Percentiles rank a stretch among this genome's conserved stretches.
Conservation (phyloP, 2,113 vertebrate genomes). For the Zapus hudsonius region DNA sequence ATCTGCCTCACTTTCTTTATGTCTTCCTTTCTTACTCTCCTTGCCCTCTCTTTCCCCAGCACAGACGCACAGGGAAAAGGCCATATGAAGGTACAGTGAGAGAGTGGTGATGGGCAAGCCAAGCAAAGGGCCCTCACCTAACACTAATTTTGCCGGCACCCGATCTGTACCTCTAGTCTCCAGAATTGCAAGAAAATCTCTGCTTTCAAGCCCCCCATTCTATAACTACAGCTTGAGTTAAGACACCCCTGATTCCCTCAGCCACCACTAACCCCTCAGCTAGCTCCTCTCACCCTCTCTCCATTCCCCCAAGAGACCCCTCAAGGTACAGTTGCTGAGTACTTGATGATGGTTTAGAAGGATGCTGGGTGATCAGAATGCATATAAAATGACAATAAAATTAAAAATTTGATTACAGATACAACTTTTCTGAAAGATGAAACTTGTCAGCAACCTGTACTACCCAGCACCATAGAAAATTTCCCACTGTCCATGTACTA, state of each 20-base stretch:
- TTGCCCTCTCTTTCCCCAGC: not conserved
- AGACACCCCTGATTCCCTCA: not conserved
- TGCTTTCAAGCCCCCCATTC: not conserved
- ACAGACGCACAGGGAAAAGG: not conserved
- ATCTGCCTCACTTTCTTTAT: not conserved
- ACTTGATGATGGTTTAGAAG: not conserved
- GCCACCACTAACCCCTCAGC: not conserved
- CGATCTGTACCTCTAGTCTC: not conserved
- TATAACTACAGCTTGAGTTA: not conserved
- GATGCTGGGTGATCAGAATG: not conserved
- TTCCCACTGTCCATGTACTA: not conserved
- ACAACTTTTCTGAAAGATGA: not conserved
- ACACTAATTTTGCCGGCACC: not conserved
- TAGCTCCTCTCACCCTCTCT: not conserved
- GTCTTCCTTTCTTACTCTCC: not conserved
- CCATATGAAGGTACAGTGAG: not conserved
- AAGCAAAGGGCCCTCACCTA: not conserved
- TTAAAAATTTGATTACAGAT: not conserved
- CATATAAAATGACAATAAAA: not conserved
- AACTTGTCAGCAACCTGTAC: not conserved
- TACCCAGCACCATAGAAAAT: not conserved
- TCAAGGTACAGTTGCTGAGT: not conserved
- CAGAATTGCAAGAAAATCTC: not conserved
- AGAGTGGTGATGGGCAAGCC: not conserved
- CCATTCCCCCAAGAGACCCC: not conserved